Evolutionary conservation across 2,113 vertebrate genomes (phyloP).

Genomic region (Peucedramus taeniatus): DNA sequence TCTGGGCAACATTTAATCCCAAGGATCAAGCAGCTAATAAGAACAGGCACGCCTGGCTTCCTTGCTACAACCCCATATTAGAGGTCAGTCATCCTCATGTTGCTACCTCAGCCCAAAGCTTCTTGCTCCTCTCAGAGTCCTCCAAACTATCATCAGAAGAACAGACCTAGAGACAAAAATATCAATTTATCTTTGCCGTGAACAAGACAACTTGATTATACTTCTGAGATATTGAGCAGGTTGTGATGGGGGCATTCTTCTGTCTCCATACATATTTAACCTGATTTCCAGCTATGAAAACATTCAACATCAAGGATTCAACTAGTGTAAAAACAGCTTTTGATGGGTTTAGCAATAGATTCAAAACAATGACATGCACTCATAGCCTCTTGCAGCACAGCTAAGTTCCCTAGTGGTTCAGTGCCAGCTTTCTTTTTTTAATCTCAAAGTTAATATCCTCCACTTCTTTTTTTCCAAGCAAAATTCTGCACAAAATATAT

Average conservation of each 20-base stretch:
- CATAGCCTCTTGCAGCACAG: not conserved
- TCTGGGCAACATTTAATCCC: not conserved
- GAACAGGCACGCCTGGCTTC: not conserved
- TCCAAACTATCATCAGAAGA: not conserved
- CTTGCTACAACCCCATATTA: not conserved
- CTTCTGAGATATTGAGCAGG: not conserved
- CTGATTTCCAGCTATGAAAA: not conserved
- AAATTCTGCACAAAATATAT: not conserved
- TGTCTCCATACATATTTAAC: not conserved
- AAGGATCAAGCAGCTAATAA: not conserved
- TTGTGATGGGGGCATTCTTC: not conserved
- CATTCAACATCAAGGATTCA: not conserved
- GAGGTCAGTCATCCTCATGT: not conserved
- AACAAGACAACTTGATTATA: not conserved
- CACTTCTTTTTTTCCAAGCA: not conserved
- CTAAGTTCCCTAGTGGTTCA: not conserved
- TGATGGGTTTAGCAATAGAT: not conserved
- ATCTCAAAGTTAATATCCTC: not conserved
- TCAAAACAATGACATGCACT: not conserved
- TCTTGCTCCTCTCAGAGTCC: not conserved
- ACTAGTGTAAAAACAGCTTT: not conserved
- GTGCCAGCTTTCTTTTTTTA: not conserved
- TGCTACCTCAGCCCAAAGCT: not conserved
- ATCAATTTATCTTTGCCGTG: not conserved
- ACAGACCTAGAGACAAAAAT: not conserved